Evolutionary conservation across 2,113 vertebrate species (phyloP), one percentile per base, ranked within the genome.

Genomic region (Thunnus thynnus): DNA sequence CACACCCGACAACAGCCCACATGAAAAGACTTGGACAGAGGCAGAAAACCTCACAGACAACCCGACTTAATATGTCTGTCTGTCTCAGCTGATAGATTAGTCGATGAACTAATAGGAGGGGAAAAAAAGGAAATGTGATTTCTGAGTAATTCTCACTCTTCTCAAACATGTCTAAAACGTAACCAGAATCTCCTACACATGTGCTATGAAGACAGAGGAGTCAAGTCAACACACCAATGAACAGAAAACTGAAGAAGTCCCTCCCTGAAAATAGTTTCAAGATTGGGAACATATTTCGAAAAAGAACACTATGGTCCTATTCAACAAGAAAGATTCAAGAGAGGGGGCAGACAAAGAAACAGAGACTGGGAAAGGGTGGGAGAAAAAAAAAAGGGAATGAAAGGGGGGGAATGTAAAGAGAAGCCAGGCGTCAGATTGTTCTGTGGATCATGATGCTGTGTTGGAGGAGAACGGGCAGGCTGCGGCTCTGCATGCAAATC

Each of bases 401-500:
- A 5, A 55, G 27, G 44, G 9, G 18, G 36, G 3, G 41, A 4
- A 25, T 10, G 62, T 50, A 27, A 82, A 41, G 76, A 88, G 58
- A 71, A 57, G 51, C 56, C 64, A 67, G 76, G 63, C 83, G 4
- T 57, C 36, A 10, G 55, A 64, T 71, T 72, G 61, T 82, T 75
- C 72, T 84, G 79, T 54, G 46, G 74, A 86, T 91, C 85, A 82
- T 82, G 73, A 68, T 73, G 75, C 48, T 58, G 72, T 58, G 76
- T 77, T 74, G 75, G 77, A 82, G 41, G 20, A 64, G 72, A 86
- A 64, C 63, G 66, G 58, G 27, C 58, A 69, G 80, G 80, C 81
- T 62, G 84, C 60, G 48, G 86, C 85, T 87, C 78, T 83, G 90
- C 82, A 94, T 95, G 88, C 93, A 91, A 94, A 95, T 94, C 74